phyloP scores from a whole-genome alignment of 1,140 invertebrate genomes.

The Drosophila nikananu region DNA sequence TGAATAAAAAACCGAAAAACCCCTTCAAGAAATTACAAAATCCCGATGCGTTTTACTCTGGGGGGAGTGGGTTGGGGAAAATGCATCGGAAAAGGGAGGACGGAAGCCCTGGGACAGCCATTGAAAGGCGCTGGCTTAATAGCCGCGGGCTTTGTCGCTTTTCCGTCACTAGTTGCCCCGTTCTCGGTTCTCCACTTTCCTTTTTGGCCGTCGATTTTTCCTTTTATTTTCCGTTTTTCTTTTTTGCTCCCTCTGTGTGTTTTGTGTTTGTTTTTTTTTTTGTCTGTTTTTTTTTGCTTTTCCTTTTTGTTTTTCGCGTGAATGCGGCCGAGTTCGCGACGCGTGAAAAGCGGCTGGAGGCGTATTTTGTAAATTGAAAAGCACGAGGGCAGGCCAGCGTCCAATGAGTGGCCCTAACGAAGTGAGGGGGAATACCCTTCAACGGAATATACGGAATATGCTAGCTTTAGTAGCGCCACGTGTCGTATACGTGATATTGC shows the following conservation, averaged over 20 bases:
- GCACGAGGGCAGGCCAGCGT: conserved; percentile 10
- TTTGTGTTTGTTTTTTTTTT: background rate
- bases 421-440: conserved; percentile 8
- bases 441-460: background rate
- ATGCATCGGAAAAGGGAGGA: background rate
- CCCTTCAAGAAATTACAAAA: conserved; percentile 42
- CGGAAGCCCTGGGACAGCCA: background rate
- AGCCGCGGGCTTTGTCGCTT: conserved; percentile 23
- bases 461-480: background rate
- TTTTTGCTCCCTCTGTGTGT: background rate
- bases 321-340: conserved; percentile 30
- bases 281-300: conserved; percentile 10
- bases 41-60: background rate
- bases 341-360: conserved; percentile 54
- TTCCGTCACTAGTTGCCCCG: conserved; percentile 27
- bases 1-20: conserved; percentile 55
- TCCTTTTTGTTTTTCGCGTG: conserved; percentile 1
- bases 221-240: conserved; percentile 20
- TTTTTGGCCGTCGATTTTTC: conserved; percentile 16
- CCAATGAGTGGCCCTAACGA: conserved; percentile 8
- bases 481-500: conserved; percentile 21
- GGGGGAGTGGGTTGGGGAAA: background rate
- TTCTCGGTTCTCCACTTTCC: conserved; percentile 12
- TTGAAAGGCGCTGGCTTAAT: conserved; percentile 25
- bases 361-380: conserved; percentile 63